phyloP scores from a whole-genome alignment of 2,113 vertebrate species.

The Quiscalus mexicanus region DNA sequence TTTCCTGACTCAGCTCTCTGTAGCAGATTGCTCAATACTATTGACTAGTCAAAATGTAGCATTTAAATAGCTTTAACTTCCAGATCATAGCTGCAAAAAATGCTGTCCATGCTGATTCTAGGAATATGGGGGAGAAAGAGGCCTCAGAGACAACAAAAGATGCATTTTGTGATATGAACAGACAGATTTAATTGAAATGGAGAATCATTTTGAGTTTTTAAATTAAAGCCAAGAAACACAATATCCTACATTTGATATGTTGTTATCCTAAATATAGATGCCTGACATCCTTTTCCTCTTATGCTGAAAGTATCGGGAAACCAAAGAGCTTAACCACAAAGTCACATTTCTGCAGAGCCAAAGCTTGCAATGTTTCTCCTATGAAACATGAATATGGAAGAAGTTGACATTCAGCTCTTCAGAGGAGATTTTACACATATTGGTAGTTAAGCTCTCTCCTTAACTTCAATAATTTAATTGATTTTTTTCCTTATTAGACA shows the following conservation, averaged over 20 bases:
- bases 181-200: neutral
- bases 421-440: neutral
- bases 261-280: slow-evolving; percentile 2
- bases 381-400: neutral
- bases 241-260: neutral
- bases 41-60: slow-evolving; percentile 5
- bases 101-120: neutral
- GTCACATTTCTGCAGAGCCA: neutral
- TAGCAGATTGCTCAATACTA: slow-evolving; percentile 19
- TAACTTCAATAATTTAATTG: neutral
- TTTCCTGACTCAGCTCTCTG: neutral
- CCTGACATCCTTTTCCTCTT: neutral
- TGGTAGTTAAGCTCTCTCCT: neutral
- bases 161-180: neutral
- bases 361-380: neutral
- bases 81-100: neutral
- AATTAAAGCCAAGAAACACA: slow-evolving; percentile 26
- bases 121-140: neutral
- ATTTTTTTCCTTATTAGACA: neutral
- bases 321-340: neutral
- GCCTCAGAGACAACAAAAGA: neutral
- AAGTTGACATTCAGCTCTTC: neutral
- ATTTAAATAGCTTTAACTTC: slow-evolving; percentile 14
- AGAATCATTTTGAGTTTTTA: neutral
- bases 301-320: neutral